Evolutionary conservation across 2,113 vertebrate species (phyloP).

Genomic region (Anseranas semipalmata): DNA sequence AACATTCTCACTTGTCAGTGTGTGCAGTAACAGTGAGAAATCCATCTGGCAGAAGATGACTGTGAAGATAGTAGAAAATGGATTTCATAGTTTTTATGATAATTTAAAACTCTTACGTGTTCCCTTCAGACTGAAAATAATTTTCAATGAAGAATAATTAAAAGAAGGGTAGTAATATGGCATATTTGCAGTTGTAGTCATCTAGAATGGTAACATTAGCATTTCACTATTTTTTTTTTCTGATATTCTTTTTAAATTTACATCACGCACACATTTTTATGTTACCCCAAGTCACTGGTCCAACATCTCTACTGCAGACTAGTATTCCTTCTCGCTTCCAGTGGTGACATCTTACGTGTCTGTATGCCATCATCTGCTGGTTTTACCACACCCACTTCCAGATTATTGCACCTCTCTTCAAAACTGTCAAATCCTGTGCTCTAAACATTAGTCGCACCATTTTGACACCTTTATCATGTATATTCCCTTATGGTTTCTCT

Average conservation of each 20-base stretch:
- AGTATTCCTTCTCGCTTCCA: not conserved
- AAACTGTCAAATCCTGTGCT: not conserved
- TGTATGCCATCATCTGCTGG: not conserved
- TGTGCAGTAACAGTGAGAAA: constrained; percentile 48
- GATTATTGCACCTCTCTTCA: not conserved
- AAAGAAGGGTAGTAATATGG: not conserved
- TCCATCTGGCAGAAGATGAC: constrained; percentile 5
- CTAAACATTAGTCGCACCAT: not conserved
- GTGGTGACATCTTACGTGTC: not conserved
- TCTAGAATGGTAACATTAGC: not conserved
- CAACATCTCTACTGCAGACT: not conserved
- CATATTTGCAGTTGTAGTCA: not conserved
- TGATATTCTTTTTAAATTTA: not conserved
- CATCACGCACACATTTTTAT: not conserved
- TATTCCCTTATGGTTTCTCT: not conserved
- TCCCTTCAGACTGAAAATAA: not conserved
- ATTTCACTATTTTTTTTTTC: not conserved
- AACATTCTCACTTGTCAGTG: constrained; percentile 23
- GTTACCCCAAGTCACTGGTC: not conserved
- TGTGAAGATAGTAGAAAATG: not conserved
- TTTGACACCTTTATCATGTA: not conserved
- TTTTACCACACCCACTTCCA: not conserved
- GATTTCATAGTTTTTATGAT: not conserved
- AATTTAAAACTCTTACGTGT: not conserved
- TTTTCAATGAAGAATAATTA: not conserved